These are phyloP conservation scores for Drosophila formosana DNA, from an alignment of 2,888 invertebrate genomes.

Conservation along the genomic window DNA sequence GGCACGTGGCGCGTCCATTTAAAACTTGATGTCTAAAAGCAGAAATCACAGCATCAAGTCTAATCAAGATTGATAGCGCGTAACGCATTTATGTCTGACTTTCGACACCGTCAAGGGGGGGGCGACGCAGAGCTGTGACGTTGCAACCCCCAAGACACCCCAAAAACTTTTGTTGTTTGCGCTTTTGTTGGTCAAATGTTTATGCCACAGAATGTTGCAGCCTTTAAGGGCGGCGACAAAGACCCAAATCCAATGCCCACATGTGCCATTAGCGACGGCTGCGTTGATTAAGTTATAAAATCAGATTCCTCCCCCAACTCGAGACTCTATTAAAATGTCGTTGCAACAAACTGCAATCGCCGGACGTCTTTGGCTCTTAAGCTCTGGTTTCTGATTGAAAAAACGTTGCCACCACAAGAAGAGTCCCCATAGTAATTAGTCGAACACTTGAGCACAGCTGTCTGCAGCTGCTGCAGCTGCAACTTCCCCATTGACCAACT, in stretches of 20 bases:
- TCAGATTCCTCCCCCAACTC: constrained; percentile 42
- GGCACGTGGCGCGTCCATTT: constrained; percentile 63
- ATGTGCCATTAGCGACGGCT: constrained; percentile 77
- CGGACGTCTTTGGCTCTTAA: not conserved
- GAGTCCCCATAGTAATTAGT: constrained; percentile 50
- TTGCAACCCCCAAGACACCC: constrained; percentile 12
- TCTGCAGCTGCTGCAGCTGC: constrained; percentile 15
- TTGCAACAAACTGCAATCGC: constrained; percentile 2
- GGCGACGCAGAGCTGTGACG: not conserved
- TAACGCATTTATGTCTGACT: constrained; percentile 81
- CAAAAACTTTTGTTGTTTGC: constrained; percentile 30
- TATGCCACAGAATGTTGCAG: constrained; percentile 68
- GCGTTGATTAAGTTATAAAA: constrained; percentile 78
- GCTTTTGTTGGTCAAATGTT: constrained; percentile 74
- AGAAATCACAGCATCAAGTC: constrained; percentile 81
- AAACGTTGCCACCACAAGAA: not conserved
- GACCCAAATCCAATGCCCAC: constrained; percentile 61
- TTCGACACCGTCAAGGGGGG: constrained; percentile 49
- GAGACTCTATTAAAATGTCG: constrained; percentile 44
- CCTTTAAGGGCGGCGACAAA: constrained; percentile 47
- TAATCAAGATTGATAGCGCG: constrained; percentile 85
- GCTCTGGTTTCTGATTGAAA: not conserved
- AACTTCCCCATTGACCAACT: constrained; percentile 62
- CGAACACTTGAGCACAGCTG: constrained; percentile 63
- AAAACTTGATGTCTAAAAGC: constrained; percentile 69